Conservation (phyloP, 2,888 invertebrate genomes). For the Eupeodes latifasciatus region DNA sequence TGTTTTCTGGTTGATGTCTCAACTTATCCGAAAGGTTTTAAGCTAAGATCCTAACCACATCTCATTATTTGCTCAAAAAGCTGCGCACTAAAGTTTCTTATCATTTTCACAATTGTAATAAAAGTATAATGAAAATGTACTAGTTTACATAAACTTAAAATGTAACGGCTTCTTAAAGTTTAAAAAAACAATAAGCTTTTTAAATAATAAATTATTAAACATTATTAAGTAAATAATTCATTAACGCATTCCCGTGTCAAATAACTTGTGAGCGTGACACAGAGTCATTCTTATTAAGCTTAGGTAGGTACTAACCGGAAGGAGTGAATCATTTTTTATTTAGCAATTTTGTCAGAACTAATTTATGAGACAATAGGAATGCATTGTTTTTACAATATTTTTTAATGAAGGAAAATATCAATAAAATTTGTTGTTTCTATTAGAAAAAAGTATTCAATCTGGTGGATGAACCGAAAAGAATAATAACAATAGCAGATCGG, state of each 20-base stretch:
- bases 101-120: not conserved
- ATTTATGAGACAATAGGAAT: not conserved
- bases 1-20: slow-evolving; percentile 20
- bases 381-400: not conserved
- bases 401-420: no score
- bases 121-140: not conserved
- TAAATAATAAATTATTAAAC: not conserved
- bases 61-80: not conserved
- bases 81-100: slow-evolving; percentile 10
- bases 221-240: slow-evolving; percentile 21
- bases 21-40: not conserved
- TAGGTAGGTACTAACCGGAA: slow-evolving; percentile 48
- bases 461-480: not conserved
- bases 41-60: not conserved
- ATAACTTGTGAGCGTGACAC: slow-evolving; percentile 15
- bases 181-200: slow-evolving; percentile 22
- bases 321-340: slow-evolving; percentile 30
- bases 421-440: no score
- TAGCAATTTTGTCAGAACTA: not conserved
- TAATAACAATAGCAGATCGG: no score
- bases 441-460: no score
- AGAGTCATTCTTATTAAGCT: slow-evolving; percentile 12
- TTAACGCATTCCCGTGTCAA: not conserved
- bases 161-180: slow-evolving; percentile 12
- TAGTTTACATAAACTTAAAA: slow-evolving; percentile 5